Evolutionary conservation across 2,888 invertebrate genomes (phyloP).

Genomic region (Prosapia bicincta): DNA sequence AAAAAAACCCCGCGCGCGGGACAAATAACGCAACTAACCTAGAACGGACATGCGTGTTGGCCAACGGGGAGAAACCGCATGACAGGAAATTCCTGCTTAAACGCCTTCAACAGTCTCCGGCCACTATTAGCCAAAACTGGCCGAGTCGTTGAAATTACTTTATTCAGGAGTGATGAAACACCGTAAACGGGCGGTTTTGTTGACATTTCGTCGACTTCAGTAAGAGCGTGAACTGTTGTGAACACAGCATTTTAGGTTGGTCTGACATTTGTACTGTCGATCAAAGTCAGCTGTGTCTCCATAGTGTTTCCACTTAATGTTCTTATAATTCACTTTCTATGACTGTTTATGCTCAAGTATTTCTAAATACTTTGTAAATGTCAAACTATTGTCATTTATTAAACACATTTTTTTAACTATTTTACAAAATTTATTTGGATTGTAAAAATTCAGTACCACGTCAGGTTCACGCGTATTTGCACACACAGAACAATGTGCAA

Average conservation of each 20-base stretch:
- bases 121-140: neutral
- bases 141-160: neutral
- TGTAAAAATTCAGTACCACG: no score
- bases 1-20: no score
- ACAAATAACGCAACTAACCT: neutral
- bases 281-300: neutral
- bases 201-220: neutral
- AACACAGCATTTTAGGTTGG: neutral
- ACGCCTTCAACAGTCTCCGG: neutral
- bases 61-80: neutral
- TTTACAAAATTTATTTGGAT: no score
- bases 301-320: neutral
- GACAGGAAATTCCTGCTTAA: neutral
- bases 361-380: no score
- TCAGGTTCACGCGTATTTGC: no score
- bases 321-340: neutral
- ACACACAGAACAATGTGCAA: no score
- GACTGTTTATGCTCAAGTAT: neutral
- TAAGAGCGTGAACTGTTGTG: neutral
- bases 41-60: neutral
- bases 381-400: no score
- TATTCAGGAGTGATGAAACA: neutral
- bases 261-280: neutral
- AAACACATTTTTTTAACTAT: no score
- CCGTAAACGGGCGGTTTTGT: neutral